A percentile compares a stretch with the other conserved stretches of the same genome.
Evolutionary conservation across 2,797 vertebrate species (phyloP).

Genomic region (Alectoris magna): DNA sequence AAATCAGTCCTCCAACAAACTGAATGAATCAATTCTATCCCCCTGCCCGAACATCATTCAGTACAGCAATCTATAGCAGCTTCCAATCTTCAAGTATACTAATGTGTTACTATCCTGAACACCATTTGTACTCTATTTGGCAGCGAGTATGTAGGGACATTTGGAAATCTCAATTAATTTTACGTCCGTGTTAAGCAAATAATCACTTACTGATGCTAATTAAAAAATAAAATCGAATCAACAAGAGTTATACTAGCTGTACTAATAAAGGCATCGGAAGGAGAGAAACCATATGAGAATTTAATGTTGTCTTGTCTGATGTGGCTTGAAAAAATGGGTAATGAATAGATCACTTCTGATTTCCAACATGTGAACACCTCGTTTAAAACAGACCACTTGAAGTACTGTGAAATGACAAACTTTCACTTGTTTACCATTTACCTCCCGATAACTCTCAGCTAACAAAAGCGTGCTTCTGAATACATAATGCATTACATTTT

Average conservation of each 20-base stretch:
- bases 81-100: background rate
- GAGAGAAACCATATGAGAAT: background rate
- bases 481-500: conserved; percentile 60
- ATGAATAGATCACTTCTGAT: background rate
- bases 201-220: background rate
- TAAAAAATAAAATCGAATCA: background rate
- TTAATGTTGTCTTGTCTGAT: background rate
- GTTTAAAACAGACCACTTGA: background rate
- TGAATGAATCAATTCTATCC: background rate
- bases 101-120: background rate
- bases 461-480: conserved; percentile 43
- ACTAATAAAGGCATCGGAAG: background rate
- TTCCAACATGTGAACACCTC: background rate
- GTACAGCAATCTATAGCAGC: background rate
- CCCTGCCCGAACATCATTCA: background rate
- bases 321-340: background rate
- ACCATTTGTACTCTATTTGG: background rate
- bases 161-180: conserved; percentile 24
- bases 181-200: conserved; percentile 16
- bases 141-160: background rate
- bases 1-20: background rate
- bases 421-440: background rate
- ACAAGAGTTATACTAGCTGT: background rate
- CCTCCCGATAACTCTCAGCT: background rate
- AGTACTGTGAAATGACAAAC: background rate